Evolutionary conservation across 2,797 vertebrate genomes (phyloP).

Genomic region (Xiphorhynchus erythropygius): DNA sequence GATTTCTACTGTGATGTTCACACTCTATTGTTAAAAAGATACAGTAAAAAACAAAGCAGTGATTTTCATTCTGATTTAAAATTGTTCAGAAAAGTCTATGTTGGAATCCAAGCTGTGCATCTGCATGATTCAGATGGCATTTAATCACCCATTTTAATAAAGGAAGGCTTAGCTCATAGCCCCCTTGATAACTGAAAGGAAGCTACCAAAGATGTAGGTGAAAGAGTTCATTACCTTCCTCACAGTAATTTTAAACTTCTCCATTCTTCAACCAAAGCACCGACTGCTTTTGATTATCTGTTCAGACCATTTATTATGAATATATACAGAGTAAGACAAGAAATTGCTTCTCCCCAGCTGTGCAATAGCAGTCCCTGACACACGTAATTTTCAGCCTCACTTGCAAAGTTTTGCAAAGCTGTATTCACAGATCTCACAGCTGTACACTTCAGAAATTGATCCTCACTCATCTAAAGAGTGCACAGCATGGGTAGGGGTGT

Average conservation of each 20-base stretch:
- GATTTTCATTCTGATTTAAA: neutral
- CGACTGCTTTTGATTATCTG: neutral
- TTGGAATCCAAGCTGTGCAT: neutral
- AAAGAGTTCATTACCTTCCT: neutral
- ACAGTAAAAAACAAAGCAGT: neutral
- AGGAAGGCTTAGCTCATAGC: neutral
- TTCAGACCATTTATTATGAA: neutral
- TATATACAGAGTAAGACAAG: neutral
- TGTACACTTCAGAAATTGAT: neutral
- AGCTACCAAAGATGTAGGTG: neutral
- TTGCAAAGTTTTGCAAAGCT: neutral
- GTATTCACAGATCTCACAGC: neutral
- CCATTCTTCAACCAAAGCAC: neutral
- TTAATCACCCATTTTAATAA: neutral
- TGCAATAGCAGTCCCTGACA: neutral
- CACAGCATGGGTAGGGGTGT: neutral
- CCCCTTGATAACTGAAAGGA: neutral
- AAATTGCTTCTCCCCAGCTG: neutral
- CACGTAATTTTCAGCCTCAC: neutral
- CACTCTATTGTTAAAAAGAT: neutral
- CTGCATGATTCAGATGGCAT: neutral
- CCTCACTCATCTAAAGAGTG: neutral
- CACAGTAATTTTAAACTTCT: neutral
- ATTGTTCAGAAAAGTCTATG: neutral
- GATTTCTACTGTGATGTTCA: neutral